phyloP scores from a whole-genome alignment of 2,113 vertebrate genomes.

The Chitala chitala region DNA sequence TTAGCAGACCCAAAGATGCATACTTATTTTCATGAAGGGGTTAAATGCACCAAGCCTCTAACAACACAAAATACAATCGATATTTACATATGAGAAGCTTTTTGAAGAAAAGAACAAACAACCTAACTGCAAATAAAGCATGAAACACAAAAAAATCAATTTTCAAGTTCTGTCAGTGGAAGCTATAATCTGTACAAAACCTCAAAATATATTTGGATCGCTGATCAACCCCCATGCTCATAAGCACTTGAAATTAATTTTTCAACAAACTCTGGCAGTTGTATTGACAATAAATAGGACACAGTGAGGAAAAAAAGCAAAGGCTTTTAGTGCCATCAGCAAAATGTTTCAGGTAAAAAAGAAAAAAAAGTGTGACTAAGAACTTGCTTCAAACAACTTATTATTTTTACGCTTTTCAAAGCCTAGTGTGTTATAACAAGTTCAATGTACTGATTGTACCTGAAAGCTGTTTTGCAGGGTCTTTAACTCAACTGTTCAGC shows the following conservation, averaged over 20 bases:
- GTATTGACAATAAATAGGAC: neutral
- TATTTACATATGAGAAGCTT: neutral
- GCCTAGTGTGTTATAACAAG: neutral
- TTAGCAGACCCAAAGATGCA: no score
- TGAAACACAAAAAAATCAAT: conserved; percentile 5
- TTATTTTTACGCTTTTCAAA: neutral
- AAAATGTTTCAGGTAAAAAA: neutral
- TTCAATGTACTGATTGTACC: neutral
- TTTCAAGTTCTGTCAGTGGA: conserved; percentile 5
- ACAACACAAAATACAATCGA: neutral
- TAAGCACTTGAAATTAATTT: conserved; percentile 13
- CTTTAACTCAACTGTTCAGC: neutral
- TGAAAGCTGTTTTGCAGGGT: neutral
- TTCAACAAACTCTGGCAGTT: neutral
- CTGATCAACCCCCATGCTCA: neutral
- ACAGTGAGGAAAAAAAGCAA: conserved; percentile 1
- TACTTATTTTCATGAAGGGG: neutral
- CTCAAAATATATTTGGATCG: neutral
- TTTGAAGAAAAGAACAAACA: neutral
- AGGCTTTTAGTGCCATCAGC: neutral
- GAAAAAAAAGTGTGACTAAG: neutral
- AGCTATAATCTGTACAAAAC: neutral
- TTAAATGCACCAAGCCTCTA: neutral
- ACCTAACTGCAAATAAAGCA: neutral
- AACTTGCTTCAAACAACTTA: conserved; percentile 2